Base-by-base conservation (phyloP, 1,140 invertebrate species). In the Spodoptera frugiperda region DNA sequence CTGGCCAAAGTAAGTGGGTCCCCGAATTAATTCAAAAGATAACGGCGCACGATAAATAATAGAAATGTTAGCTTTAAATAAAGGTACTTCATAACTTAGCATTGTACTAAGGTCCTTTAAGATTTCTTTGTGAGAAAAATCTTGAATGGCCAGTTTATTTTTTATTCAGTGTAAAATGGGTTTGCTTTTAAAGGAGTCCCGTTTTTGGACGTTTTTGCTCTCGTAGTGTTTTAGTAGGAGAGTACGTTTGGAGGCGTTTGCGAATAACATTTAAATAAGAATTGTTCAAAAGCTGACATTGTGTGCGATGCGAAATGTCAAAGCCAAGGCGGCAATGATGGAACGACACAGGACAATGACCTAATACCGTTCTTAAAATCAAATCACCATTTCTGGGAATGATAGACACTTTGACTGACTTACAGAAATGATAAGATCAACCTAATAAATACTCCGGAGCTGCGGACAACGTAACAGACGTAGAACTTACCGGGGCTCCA, bases 21-120 rank as follows among this genome's bases (percentile, higher is more conserved):
- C 71, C 55, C 21, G 68, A 78, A 54, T 78, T 78, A 78, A 78
- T 78, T 71, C 48, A 10, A 44, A 44, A 78, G 76, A 78, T 77
- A 77, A 77, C 49, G 68, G 49, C 30, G 48, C 25, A 53, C 55
- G 57, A 72, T 77, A 77, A 77, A 77, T 78, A 78, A 72, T 72
- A 71, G 54, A 61, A 77, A 59, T 25, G 65, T 55, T 72, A 39
- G 53, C 71, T 55, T 46, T 49, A 59, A 73, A 61, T 73, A 44
- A 12, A 54, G 65, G 54, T 44, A 49, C 44, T 77, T 77, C 54
- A 77, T 70, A 77, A 77, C 71, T 73, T 73, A 49, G 55, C 55
- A 73, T 73, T 73, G 71, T 73, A 44, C 71, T 14, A 21, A 57
- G 44, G 44, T 49, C 46, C 71, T 73, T 53, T 59, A 73, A 55